Base-by-base conservation (phyloP, 64 coral and sea anemone species). In the Montipora efflorescens region DNA sequence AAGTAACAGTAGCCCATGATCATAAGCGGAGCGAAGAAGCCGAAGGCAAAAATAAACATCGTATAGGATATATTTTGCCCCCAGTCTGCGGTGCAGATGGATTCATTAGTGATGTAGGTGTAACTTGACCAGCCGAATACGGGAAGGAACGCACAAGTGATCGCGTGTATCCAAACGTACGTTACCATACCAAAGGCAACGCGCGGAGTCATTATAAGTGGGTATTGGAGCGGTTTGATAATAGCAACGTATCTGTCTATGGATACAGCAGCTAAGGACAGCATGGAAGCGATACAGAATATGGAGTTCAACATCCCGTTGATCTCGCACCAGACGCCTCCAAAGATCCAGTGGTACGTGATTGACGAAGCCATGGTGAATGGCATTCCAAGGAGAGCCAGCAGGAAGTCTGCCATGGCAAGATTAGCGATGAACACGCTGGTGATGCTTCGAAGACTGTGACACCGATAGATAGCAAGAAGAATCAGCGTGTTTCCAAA, bases 51-150 rank as follows among this genome's bases (percentile, higher is more conserved):
- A 45, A 98, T 90, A 23, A 95, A 96, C 18, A 98, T 16, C 3
- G 95, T 93, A n/a, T 93, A 96, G 3, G 94, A 80, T 48, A 98
- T 73, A 46, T 92, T 67, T 19, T 45, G 8, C 15, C 90, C 94
- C 97, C 97, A 98, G 72, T 98, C 77, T 11, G 79, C 91, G 20
- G 97, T 96, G 73, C 97, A 98, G 72, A 96, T 95, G 4, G 94
- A 98, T 74, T 98, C 96, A 79, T 98, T 98, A 8, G 55, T 80
- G 4, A 98, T 85, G 28, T 95, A 98, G 1, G 93, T 95, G 75
- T 98, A 98, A 4, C 75, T 90, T 7, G 92, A 95, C 96, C 96
- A 98, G 45, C 96, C 96, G 8, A 98, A 58, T 2, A 98, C 57
- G 20, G 96, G 96, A 11, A 98, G 71, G 4, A 89, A 67, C 5